phyloP scores from a whole-genome alignment of 2,797 vertebrate species.

The Cyclopterus lumpus region DNA sequence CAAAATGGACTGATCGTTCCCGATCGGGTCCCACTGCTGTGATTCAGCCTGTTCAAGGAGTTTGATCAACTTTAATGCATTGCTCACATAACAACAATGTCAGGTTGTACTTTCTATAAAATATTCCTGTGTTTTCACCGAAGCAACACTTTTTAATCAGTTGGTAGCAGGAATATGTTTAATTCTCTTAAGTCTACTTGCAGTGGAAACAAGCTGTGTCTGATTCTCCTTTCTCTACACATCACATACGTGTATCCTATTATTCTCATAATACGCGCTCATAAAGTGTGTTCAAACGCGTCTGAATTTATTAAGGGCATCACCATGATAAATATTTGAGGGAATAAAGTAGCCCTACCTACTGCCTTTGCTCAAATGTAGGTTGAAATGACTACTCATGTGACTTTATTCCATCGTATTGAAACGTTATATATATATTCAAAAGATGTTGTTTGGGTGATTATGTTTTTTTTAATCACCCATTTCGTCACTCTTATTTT shows the following conservation, averaged over 20 bases:
- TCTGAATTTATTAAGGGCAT: background rate
- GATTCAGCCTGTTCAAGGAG: constrained; percentile 8
- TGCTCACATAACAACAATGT: no score
- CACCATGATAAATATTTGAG: background rate
- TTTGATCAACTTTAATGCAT: no score
- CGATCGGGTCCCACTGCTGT: constrained; percentile 1
- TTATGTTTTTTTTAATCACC: no score
- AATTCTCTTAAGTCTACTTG: background rate
- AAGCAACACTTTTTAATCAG: background rate
- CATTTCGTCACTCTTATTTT: background rate
- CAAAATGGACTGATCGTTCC: constrained; percentile 13
- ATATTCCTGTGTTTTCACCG: constrained; percentile 4
- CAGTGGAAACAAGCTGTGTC: background rate
- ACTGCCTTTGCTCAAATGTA: no score
- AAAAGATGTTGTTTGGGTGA: no score
- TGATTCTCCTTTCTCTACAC: background rate
- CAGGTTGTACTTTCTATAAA: no score
- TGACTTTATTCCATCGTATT: background rate
- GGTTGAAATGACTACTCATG: background rate
- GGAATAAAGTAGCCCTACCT: background rate
- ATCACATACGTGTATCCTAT: background rate
- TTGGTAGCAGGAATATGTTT: background rate
- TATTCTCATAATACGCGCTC: background rate
- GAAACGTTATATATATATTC: background rate
- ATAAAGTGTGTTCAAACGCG: background rate